A percentile compares a stretch with the other conserved stretches of the same genome.
These are phyloP conservation scores for Papilio gigon DNA, from an alignment of 2,888 invertebrate species.

Conservation along the genomic window DNA sequence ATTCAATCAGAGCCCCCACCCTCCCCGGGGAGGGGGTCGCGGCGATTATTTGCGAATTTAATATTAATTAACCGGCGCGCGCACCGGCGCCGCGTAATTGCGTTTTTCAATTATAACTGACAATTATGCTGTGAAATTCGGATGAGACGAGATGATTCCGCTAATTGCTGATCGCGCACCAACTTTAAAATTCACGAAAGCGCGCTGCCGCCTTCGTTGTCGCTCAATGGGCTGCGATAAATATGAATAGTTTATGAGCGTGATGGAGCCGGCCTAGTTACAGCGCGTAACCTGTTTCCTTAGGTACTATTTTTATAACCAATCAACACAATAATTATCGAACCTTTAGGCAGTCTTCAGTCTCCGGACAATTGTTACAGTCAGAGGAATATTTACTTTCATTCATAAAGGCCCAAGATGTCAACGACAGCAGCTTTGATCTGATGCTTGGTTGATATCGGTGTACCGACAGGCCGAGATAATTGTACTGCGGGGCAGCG, in stretches of 20 bases:
- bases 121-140: conserved; percentile 77
- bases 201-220: conserved; percentile 6
- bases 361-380: too few species aligned
- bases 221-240: not conserved
- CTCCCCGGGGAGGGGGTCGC: conserved; percentile 65
- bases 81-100: conserved; percentile 71
- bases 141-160: conserved; percentile 68
- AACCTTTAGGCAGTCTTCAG: too few species aligned
- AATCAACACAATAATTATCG: too few species aligned
- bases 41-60: conserved; percentile 82
- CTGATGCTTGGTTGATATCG: too few species aligned
- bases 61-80: conserved; percentile 81
- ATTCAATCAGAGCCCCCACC: conserved; percentile 74
- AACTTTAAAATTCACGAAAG: conserved; percentile 43
- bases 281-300: not conserved
- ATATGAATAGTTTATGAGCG: not conserved
- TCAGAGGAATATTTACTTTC: too few species aligned
- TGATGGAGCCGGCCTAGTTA: not conserved
- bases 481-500: conserved; percentile 43
- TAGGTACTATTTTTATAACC: too few species aligned
- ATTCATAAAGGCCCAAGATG: too few species aligned
- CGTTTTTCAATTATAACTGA: conserved; percentile 82
- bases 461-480: conserved; percentile 70
- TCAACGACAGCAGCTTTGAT: too few species aligned
- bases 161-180: conserved; percentile 66